Conservation (phyloP, 2,888 invertebrate genomes). For the Atethmia centrago region DNA sequence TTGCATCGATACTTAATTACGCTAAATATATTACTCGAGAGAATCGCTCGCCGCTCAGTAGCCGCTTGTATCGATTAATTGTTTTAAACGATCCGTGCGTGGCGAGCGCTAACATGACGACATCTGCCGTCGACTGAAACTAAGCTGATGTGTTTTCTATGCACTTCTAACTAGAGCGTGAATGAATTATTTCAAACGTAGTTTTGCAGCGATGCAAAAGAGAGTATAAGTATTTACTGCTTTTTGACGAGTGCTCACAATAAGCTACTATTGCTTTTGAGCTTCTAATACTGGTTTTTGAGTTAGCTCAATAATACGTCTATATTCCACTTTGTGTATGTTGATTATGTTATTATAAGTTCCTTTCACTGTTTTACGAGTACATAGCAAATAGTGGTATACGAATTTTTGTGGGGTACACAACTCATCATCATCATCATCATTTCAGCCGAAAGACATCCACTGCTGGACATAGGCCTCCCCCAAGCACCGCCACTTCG, state of each 20-base stretch:
- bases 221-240: neutral
- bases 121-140: constrained; percentile 52
- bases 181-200: constrained; percentile 19
- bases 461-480: too few relatives aligned
- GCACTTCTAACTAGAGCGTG: constrained; percentile 29
- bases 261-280: neutral
- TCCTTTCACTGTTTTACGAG: too few relatives aligned
- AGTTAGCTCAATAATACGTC: too few relatives aligned
- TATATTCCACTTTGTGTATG: too few relatives aligned
- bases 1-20: constrained; percentile 77
- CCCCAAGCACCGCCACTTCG: too few relatives aligned
- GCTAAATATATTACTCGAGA: constrained; percentile 80
- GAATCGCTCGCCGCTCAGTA: constrained; percentile 56
- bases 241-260: neutral
- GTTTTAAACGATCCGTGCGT: constrained; percentile 69
- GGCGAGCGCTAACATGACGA: constrained; percentile 68
- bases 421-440: too few relatives aligned
- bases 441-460: too few relatives aligned
- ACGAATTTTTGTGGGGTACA: too few relatives aligned
- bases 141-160: constrained; percentile 27
- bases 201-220: constrained; percentile 1
- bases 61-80: constrained; percentile 70
- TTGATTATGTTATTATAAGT: too few relatives aligned
- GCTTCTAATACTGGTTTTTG: too few relatives aligned
- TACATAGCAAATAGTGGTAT: too few relatives aligned